These are phyloP conservation scores for Anguilla rostrata DNA, from an alignment of 2,113 vertebrate genomes.

Conservation along the genomic window DNA sequence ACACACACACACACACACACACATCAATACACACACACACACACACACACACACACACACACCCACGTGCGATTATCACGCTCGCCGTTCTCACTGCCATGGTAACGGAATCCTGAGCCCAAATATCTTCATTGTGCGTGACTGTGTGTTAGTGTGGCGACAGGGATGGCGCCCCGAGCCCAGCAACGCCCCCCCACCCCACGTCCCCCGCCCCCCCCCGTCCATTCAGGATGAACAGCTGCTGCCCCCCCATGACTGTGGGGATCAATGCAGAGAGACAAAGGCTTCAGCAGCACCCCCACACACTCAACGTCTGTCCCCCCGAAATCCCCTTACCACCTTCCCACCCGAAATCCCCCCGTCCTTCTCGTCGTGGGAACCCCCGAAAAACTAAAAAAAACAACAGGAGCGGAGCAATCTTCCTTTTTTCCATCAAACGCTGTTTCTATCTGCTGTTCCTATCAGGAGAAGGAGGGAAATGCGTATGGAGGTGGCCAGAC, in stretches of 20 bases:
- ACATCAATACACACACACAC: neutral
- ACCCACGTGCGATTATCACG: constrained; percentile 55
- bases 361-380: neutral
- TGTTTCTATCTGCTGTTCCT: neutral
- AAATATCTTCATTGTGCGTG: constrained; percentile 52
- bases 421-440: neutral
- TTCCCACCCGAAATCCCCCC: neutral
- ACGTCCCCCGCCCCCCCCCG: constrained; percentile 33
- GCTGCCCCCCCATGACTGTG: constrained; percentile 24
- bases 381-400: neutral
- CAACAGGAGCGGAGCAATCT: neutral
- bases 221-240: constrained; percentile 26
- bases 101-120: constrained; percentile 61
- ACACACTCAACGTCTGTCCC: neutral
- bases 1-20: constrained; percentile 27
- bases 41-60: constrained; percentile 3
- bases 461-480: neutral
- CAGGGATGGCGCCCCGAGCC: neutral
- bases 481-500: neutral
- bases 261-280: constrained; percentile 26
- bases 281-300: constrained; percentile 43
- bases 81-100: constrained; percentile 62
- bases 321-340: neutral
- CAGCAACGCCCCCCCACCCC: constrained; percentile 29
- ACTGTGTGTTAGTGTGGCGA: constrained; percentile 21